A percentile compares a stretch with the other conserved stretches of the same genome.
Conservation (phyloP, 2,113 vertebrate species). For the Cavia porcellus region DNA sequence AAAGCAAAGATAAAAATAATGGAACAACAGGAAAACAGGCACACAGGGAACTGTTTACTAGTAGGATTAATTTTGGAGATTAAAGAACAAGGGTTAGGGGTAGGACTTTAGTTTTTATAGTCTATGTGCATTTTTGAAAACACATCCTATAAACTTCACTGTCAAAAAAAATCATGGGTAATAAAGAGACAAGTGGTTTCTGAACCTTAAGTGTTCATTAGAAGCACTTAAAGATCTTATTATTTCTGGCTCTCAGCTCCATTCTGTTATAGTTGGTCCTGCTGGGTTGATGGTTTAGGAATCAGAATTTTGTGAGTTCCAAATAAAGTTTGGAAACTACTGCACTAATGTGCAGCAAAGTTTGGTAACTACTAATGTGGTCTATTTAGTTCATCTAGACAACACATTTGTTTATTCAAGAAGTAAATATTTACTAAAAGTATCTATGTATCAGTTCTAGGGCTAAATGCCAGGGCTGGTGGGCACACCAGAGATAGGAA, state of each 20-base stretch:
- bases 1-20: conserved; percentile 33
- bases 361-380: not conserved
- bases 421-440: not conserved
- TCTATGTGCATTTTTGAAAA: not conserved
- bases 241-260: not conserved
- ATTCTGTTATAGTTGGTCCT: not conserved
- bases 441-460: not conserved
- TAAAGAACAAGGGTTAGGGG: not conserved
- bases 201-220: not conserved
- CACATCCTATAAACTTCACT: not conserved
- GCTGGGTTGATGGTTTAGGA: not conserved
- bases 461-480: not conserved
- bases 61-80: not conserved
- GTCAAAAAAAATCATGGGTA: not conserved
- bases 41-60: not conserved
- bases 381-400: not conserved
- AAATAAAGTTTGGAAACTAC: not conserved
- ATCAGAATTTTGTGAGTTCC: not conserved
- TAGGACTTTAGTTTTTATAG: not conserved
- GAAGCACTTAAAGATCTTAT: not conserved
- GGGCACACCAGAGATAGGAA: not conserved
- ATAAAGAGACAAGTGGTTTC: not conserved
- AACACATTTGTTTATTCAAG: not conserved
- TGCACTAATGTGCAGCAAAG: not conserved
- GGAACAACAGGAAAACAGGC: not conserved